Evolutionary conservation across 2,113 vertebrate genomes (phyloP).

Genomic region (Pollimyrus isidori): DNA sequence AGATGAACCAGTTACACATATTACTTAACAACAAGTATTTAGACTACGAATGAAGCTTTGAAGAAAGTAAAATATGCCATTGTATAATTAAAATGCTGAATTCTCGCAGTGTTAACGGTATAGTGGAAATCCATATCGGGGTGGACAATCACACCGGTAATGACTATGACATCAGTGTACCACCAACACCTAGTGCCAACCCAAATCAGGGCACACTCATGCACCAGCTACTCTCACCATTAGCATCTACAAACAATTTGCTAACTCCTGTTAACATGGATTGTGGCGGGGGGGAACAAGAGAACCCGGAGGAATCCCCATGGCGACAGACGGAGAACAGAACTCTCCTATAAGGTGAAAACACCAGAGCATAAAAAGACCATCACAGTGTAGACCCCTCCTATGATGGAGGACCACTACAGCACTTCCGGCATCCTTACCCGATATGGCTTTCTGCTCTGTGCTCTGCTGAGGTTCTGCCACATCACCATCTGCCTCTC

Average conservation of each 20-base stretch:
- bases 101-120: too few relatives aligned
- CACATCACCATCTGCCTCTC: slow-evolving; percentile 49
- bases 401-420: not conserved
- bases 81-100: too few relatives aligned
- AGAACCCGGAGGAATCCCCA: not conserved
- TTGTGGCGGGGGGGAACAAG: not conserved
- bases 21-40: too few relatives aligned
- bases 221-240: too few relatives aligned
- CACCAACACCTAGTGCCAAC: too few relatives aligned
- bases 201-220: too few relatives aligned
- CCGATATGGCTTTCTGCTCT: slow-evolving; percentile 69
- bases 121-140: too few relatives aligned
- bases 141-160: too few relatives aligned
- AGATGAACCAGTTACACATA: too few relatives aligned
- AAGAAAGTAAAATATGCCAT: too few relatives aligned
- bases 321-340: not conserved
- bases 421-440: slow-evolving; percentile 40
- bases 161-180: too few relatives aligned
- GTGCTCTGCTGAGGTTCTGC: slow-evolving; percentile 52
- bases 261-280: not conserved
- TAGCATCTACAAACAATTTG: not conserved
- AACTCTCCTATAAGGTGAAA: not conserved
- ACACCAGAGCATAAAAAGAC: not conserved
- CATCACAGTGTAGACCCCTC: not conserved
- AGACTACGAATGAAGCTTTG: too few relatives aligned